Evolutionary conservation across 1,140 invertebrate species (phyloP), one percentile per base, ranked within the genome.

Genomic region (Eupeodes corollae): DNA sequence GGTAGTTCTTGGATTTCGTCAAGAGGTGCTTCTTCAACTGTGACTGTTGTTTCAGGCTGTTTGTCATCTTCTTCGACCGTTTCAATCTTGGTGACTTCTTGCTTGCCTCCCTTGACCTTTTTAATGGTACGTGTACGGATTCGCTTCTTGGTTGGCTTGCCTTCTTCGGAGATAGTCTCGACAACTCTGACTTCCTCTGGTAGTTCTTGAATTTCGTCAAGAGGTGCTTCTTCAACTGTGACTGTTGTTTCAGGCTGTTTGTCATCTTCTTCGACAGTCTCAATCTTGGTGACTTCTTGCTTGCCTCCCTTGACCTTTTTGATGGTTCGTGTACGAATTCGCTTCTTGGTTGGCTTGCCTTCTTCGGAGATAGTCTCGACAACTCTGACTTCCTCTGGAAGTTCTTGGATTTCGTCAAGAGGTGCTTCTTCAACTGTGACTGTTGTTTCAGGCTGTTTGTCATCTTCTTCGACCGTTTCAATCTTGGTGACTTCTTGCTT

Each of bases 381-480:
- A 1, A 34, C 37, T 15, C 12, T 11, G 2, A 46, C 50, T 39
- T 44, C 11, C 35, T 46, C 43, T 31, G 40, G 42, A 13, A 26
- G 11, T 46, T 40, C 47, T 21, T 52, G 26, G n/a, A 26, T 39
- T 39, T 46, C 33, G 13, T 46, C 45, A 5, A 31, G 33, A 8
- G 45, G 35, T 11, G 19, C 30, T 38, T 54, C 51, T 47, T 58
- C 53, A 6, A 52, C 13, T 31, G 46, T 55, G 6, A 59, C 55
- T 32, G 56, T 58, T 16, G 54, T 63, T 42, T 61, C 50, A 31
- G 62, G 56, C 30, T 57, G 35, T 49, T 63, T 56, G 19, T 57
- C 62, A 38, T 66, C 57, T 52, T 71, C 63, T 55, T 69, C 63
- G 13, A 67, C 52, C 1, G 62, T 67, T 6, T 68, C 57, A 42